Base-by-base conservation (phyloP, 2,113 vertebrate genomes). In the Siphamia tubifer region DNA sequence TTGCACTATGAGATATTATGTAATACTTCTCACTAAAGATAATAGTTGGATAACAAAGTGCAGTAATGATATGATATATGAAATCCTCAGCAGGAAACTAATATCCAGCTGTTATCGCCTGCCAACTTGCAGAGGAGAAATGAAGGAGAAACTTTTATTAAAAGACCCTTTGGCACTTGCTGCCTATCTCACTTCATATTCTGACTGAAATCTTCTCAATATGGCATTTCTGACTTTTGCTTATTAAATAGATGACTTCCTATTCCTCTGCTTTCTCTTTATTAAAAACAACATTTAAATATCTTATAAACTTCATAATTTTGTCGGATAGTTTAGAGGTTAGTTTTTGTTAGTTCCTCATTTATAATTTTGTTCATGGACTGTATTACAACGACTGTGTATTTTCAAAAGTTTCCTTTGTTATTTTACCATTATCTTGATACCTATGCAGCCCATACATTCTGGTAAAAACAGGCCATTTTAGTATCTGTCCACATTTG, bases 111-210 rank as follows among this genome's bases (percentile, higher is more conserved):
- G 77, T 71, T 84, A 77, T 83, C 74, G 11, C 25, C 57, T 32
- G 61, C 53, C 64, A 76, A 68, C 54, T 53, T 8, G 24, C 54
- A n/a, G 67, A 74, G 74, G 79, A 77, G 82, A 81, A 85, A 56
- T 69, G 68, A 74, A 77, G 82, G 77, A 60, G 77, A 83, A 79
- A 64, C 31, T 77, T 69, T 79, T 83, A 83, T 87, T 87, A 85
- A 87, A 84, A 82, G 62, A 70, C 42, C 81, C 77, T 3, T 65
- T 24, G 25, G 82, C 30, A 17, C 64, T 65, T 38, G 43, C 62
- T 49, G 76, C 70, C 72, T 7, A 12, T 60, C 45, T 68, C 66
- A 10, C 63, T 74, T 69, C 58, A 68, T 67, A 80, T 78, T 83
- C 72, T 24, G 27, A 16, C 8, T 31, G 35, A 71, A 75, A 76